These are phyloP conservation scores for Podabrus alpinus DNA, from an alignment of 2,888 invertebrate species.

Conservation along the genomic window DNA sequence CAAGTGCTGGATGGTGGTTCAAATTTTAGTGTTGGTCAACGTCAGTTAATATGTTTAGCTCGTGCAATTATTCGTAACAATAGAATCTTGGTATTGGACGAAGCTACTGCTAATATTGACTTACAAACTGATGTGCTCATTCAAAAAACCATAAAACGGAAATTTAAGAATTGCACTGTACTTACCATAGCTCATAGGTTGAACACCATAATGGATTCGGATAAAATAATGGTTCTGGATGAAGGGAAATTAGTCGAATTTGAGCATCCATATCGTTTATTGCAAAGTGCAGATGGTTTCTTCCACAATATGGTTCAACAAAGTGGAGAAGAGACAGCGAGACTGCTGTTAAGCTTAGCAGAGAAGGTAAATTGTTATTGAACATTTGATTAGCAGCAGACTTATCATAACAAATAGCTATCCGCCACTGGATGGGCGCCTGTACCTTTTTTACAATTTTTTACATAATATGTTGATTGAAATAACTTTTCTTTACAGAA, in stretches of 20 bases:
- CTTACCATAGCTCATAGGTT: slow-evolving; percentile 83
- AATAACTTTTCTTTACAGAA: not conserved
- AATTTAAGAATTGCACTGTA: slow-evolving; percentile 77
- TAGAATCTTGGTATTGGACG: slow-evolving; percentile 56
- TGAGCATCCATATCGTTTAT: slow-evolving; percentile 70
- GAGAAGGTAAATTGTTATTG: not conserved
- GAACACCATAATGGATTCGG: slow-evolving; percentile 84
- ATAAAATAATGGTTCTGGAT: slow-evolving; percentile 79
- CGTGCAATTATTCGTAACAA: slow-evolving; percentile 59
- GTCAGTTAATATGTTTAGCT: slow-evolving; percentile 70
- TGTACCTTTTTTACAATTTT: too few relatives aligned
- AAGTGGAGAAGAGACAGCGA: slow-evolving; percentile 24
- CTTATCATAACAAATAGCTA: too few relatives aligned
- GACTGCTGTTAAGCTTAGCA: not conserved
- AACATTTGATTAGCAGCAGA: too few relatives aligned
- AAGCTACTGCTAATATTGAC: slow-evolving; percentile 84
- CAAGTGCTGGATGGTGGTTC: slow-evolving; percentile 73
- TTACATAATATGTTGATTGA: too few relatives aligned
- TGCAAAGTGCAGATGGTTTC: slow-evolving; percentile 61
- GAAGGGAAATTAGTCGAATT: slow-evolving; percentile 76
- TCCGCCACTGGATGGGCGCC: too few relatives aligned
- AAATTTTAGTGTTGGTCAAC: slow-evolving; percentile 55
- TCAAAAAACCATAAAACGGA: slow-evolving; percentile 72
- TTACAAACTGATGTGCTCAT: slow-evolving; percentile 76
- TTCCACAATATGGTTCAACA: slow-evolving; percentile 69